phyloP scores from a whole-genome alignment of 1,140 invertebrate species.

The Idris sp. region DNA sequence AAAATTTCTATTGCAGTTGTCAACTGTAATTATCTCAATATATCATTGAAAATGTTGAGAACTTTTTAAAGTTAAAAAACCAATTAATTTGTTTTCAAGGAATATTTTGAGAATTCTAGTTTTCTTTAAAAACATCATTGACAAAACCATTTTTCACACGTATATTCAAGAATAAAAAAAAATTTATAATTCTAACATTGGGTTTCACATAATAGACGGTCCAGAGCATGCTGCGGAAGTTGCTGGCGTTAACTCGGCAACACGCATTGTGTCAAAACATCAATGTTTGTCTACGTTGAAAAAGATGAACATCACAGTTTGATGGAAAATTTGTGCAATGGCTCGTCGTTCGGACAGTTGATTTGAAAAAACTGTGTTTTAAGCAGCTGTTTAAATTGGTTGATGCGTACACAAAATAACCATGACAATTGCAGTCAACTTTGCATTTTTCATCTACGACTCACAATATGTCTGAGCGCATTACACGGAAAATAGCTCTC shows the following conservation, averaged over 20 bases:
- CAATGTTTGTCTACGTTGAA: slow-evolving; percentile 7
- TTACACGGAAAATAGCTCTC: slow-evolving; percentile 51
- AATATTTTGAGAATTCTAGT: too few relatives aligned
- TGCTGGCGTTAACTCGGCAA: slow-evolving; percentile 19
- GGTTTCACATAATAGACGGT: slow-evolving; percentile 15
- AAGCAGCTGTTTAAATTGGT: slow-evolving; percentile 37
- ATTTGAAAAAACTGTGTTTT: slow-evolving; percentile 41
- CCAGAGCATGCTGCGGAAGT: slow-evolving; percentile 42
- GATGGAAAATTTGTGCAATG: too few relatives aligned
- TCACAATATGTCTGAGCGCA: slow-evolving; percentile 33
- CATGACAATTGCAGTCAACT: slow-evolving; percentile 48
- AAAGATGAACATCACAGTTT: slow-evolving; percentile 20
- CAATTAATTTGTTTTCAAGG: too few relatives aligned
- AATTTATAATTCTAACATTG: too few relatives aligned
- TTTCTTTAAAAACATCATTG: too few relatives aligned
- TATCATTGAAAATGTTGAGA: too few relatives aligned
- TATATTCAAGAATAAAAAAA: too few relatives aligned
- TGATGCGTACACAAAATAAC: slow-evolving; percentile 45
- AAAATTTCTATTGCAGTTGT: too few relatives aligned
- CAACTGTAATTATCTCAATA: too few relatives aligned
- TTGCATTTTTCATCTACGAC: slow-evolving; percentile 19
- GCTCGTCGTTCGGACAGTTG: slow-evolving; percentile 21
- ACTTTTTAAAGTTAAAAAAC: too few relatives aligned
- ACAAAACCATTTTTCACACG: too few relatives aligned
- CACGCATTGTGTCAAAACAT: slow-evolving; percentile 21